Conservation (phyloP, 2,797 vertebrate genomes). For the Miichthys miiuy region DNA sequence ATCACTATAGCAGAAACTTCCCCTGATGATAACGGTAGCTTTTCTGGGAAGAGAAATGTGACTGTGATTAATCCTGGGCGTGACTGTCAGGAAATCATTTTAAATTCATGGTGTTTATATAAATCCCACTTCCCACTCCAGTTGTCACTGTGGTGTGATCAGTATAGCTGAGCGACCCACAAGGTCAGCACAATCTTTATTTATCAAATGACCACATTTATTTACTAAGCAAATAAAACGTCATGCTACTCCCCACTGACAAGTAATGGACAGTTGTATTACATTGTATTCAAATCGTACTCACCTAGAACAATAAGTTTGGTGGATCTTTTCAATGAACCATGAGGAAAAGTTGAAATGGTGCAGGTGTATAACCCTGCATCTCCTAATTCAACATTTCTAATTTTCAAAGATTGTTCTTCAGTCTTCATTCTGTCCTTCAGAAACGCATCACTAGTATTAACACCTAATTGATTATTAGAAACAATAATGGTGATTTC, state of each 20-base stretch:
- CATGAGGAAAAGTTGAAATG: constrained; percentile 31
- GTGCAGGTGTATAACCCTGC: constrained; percentile 53
- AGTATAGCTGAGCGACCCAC: neutral
- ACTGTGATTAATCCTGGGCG: neutral
- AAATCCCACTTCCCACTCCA: neutral
- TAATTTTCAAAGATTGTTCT: constrained; percentile 57
- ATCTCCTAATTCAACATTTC: constrained; percentile 41
- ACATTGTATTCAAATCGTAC: neutral
- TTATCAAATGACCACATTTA: neutral
- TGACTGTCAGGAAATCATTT: neutral
- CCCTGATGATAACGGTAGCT: constrained; percentile 22
- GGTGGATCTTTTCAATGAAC: constrained; percentile 26
- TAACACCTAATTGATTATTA: accelerated
- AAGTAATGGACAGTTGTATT: neutral
- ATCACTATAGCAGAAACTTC: constrained; percentile 48
- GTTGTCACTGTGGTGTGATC: neutral
- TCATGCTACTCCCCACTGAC: too few relatives aligned
- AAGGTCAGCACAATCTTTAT: neutral
- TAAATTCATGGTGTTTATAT: neutral
- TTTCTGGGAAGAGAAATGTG: constrained; percentile 52
- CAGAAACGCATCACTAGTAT: accelerated
- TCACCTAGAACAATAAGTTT: constrained; percentile 60
- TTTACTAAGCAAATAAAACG: neutral
- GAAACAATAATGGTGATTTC: neutral
- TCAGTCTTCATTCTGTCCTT: constrained; percentile 16